A percentile compares a stretch with the other conserved stretches of the same genome.
Conservation (phyloP, 2,797 vertebrate species). For the Cynopterus sphinx region DNA sequence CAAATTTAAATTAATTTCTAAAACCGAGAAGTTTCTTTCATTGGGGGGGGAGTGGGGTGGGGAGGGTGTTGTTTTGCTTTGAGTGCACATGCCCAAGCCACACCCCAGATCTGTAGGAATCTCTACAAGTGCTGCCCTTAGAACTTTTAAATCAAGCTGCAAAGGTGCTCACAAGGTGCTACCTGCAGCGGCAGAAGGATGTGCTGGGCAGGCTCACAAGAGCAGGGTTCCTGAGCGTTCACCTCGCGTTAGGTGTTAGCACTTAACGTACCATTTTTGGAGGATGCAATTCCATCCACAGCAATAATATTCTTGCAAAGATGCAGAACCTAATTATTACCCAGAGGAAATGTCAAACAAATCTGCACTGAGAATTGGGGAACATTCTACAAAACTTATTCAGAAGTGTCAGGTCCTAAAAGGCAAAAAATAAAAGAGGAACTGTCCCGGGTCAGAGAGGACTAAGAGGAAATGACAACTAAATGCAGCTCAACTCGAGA, state of each 20-base stretch:
- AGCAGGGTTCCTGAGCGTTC: background rate
- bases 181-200: fast-evolving
- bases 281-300: background rate
- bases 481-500: background rate
- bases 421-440: background rate
- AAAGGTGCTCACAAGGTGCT: too few species aligned
- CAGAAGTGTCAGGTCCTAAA: background rate
- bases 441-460: background rate
- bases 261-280: background rate
- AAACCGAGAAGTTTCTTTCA: background rate
- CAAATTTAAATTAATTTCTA: background rate
- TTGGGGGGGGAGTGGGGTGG: too few species aligned
- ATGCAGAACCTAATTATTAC: background rate
- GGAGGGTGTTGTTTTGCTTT: background rate
- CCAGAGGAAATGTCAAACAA: background rate
- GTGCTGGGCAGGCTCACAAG: background rate
- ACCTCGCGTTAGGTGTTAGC: background rate
- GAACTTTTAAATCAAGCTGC: background rate
- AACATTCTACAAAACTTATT: background rate
- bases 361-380: background rate
- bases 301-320: background rate
- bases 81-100: background rate
- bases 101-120: background rate
- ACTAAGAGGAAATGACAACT: background rate
- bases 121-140: background rate